Conservation (phyloP, 2,888 invertebrate genomes). For the Synanthedon formicaeformis region DNA sequence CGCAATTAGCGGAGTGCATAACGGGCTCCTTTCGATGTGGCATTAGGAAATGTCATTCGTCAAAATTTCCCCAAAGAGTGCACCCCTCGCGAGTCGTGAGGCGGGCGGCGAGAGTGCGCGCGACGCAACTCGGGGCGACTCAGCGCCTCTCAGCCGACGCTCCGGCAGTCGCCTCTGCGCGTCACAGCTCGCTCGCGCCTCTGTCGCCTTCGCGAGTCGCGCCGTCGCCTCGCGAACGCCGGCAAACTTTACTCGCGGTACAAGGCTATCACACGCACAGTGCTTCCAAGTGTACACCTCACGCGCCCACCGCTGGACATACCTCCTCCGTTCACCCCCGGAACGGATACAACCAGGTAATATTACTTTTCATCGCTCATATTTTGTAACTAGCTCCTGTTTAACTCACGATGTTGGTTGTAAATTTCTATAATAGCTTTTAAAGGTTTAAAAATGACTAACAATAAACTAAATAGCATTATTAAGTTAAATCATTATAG, state of each 20-base stretch:
- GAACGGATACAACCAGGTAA: no score
- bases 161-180: not conserved
- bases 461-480: no score
- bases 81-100: conserved; percentile 4
- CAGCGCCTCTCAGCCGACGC: not conserved
- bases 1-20: conserved; percentile 54
- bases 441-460: no score
- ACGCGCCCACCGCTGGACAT: no score
- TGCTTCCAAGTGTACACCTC: no score
- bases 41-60: conserved; percentile 55
- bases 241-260: not conserved
- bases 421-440: no score
- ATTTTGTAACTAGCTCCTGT: no score
- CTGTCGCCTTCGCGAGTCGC: not conserved
- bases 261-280: no score
- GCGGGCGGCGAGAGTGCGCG: conserved; percentile 2
- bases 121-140: conserved; percentile 11
- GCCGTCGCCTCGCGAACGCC: not conserved
- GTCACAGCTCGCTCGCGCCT: not conserved
- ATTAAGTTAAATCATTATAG: no score
- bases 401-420: no score
- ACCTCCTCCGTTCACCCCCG: no score
- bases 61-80: conserved; percentile 51
- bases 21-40: conserved; percentile 27
- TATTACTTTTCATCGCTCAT: no score